Percentiles rank a stretch among this genome's conserved stretches.
Conservation (phyloP, 1,140 invertebrate genomes). For the Heliconius eleuchia region DNA sequence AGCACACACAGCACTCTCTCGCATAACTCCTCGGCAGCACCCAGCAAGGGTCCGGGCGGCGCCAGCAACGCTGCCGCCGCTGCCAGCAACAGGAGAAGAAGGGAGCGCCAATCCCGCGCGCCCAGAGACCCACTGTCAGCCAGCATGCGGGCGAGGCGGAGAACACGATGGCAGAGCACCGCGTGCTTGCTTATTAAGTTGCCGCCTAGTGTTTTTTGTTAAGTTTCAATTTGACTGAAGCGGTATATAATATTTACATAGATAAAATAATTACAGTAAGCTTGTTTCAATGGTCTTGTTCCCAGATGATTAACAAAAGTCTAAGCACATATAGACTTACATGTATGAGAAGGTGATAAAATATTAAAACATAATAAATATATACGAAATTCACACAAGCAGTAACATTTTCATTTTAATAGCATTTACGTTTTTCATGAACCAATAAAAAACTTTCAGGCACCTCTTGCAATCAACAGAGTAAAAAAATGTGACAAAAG, state of each 20-base stretch:
- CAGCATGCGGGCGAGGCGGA: constrained; percentile 93
- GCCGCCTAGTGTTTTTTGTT: constrained; percentile 81
- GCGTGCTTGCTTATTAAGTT: constrained; percentile 96
- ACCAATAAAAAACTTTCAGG: too few relatives aligned
- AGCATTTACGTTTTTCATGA: too few relatives aligned
- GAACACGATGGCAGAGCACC: constrained; percentile 95
- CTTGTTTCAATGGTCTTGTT: too few relatives aligned
- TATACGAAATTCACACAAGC: neutral
- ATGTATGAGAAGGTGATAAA: neutral
- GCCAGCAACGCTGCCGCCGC: constrained; percentile 96
- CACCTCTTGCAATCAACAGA: too few relatives aligned
- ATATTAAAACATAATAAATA: neutral
- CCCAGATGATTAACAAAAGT: too few relatives aligned
- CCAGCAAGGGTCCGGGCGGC: constrained; percentile 95
- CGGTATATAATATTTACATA: too few relatives aligned
- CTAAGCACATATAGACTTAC: neutral
- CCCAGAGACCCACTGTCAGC: constrained; percentile 92
- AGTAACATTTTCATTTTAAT: neutral
- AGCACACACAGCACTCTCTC: constrained; percentile 96
- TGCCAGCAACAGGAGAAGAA: constrained; percentile 94
- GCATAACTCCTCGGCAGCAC: constrained; percentile 96
- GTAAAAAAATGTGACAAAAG: too few relatives aligned
- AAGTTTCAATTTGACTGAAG: too few relatives aligned
- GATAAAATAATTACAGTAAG: too few relatives aligned
- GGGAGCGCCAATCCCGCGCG: constrained; percentile 94